Evolutionary conservation across 2,888 invertebrate species (phyloP).

Genomic region (Zhengitettix transpicula): DNA sequence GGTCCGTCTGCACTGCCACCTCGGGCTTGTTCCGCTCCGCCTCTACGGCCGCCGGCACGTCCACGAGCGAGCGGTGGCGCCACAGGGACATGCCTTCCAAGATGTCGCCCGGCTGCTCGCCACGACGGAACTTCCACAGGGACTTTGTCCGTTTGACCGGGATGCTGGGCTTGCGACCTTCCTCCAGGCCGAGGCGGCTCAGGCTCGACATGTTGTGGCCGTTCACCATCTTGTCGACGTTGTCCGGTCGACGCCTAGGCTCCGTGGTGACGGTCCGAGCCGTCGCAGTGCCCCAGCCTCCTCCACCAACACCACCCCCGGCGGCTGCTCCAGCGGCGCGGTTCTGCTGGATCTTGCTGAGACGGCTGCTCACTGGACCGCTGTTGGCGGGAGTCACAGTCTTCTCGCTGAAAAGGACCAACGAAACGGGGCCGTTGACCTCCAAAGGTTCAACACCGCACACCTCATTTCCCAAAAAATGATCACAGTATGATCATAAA

Average conservation of each 20-base stretch:
- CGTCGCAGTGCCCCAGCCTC: too few species aligned
- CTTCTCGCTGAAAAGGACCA: neutral
- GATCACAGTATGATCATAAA: too few species aligned
- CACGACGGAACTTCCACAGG: slow-evolving; percentile 66
- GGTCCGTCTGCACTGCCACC: neutral
- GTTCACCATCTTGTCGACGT: neutral
- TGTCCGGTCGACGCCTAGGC: neutral
- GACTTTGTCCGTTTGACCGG: slow-evolving; percentile 64
- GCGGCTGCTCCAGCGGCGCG: neutral
- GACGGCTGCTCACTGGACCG: neutral
- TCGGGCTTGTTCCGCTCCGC: slow-evolving; percentile 22
- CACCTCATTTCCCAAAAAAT: too few species aligned
- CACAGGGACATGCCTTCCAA: slow-evolving; percentile 75
- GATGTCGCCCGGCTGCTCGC: slow-evolving; percentile 43
- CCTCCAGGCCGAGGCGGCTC: slow-evolving; percentile 27
- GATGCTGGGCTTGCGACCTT: slow-evolving; percentile 22
- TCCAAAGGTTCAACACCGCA: too few species aligned
- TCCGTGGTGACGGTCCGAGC: neutral
- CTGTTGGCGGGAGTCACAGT: neutral
- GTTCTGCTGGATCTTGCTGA: slow-evolving; percentile 2
- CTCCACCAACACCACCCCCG: neutral
- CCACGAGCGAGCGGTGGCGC: slow-evolving; percentile 71
- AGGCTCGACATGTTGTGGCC: neutral
- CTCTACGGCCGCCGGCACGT: slow-evolving; percentile 32
- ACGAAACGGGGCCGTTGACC: too few species aligned